Base-by-base conservation (phyloP, 2,797 vertebrate genomes). In the Rhinatrema bivittatum region DNA sequence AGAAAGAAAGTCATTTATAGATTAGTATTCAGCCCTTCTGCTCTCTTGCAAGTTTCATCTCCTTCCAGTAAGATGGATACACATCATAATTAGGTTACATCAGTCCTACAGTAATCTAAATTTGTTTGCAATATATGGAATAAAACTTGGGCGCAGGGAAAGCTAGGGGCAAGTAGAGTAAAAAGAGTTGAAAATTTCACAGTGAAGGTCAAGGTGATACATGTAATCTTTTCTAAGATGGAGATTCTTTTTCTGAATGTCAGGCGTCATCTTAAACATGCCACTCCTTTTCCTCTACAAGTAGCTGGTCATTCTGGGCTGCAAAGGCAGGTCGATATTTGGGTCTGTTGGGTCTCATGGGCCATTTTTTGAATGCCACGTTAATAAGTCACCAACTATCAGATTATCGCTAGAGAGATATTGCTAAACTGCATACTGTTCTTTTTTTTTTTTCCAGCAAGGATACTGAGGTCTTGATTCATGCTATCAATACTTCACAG, bases 301-400 rank as follows among this genome's bases (percentile, higher is more conserved):
- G 2, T 0, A 11, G 44, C 18, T 0, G 28, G 20, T 36, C 20
- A 24, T 53, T 51, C 50, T 39, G 9, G 28, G 1, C 35, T 39
- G 33, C 22, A 43, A 15, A 50, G 68, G 51, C 33, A 57, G 19
- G 13, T 46, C 37, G 16, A 36, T 32, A 29, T 20, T 16, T 24
- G n/a, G 15, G 14, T 8, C 10, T 35, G 34, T 25, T 38, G 37
- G 36, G 25, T 16, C 27, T 33, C 16, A 35, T 19, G 28, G 38
- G 46, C 66, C 55, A 65, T 62, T 57, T 81, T 61, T 65, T 77
- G 65, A 73, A n/a, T n/a, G n/a, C n/a, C n/a, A n/a, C 5, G 19
- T 51, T 40, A 36, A 48, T 25, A 52, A 37, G 16, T 32, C 34
- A 12, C 36, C 46, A 37, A 46, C 32, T 57, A n/a, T n/a, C n/a